Evolutionary conservation across 2,797 vertebrate species (phyloP).

Genomic region (Salmo trutta): DNA sequence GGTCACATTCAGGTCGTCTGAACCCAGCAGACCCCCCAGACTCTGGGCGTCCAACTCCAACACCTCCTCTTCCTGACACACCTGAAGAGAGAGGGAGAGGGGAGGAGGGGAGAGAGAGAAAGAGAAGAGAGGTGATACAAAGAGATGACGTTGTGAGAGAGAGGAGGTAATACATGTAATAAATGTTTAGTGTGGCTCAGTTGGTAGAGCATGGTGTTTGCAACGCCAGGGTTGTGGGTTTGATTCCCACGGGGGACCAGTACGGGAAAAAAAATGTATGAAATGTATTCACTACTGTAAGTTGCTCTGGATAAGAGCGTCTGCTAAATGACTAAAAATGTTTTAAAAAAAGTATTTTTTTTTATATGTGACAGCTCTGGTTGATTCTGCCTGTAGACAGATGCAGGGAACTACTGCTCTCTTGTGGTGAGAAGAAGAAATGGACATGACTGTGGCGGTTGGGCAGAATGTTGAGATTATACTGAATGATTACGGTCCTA

Average conservation of each 20-base stretch:
- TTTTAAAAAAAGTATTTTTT: no score
- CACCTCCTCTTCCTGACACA: conserved; percentile 87
- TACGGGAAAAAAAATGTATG: no score
- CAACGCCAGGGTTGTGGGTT: no score
- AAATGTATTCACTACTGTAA: no score
- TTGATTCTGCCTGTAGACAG: not conserved
- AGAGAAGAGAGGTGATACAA: not conserved
- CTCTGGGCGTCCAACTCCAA: conserved; percentile 82
- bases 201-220: no score
- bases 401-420: not conserved
- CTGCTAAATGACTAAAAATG: no score
- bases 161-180: not conserved
- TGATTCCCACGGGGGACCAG: no score
- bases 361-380: not conserved
- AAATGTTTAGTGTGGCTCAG: not conserved
- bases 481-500: conserved; percentile 2
- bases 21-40: conserved; percentile 79
- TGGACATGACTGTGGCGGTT: not conserved
- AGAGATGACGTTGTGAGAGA: not conserved
- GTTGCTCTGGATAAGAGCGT: no score
- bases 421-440: not conserved
- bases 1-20: conserved; percentile 87
- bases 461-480: not conserved
- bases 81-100: conserved; percentile 43
- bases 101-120: not conserved